Evolutionary conservation across 2,797 vertebrate genomes (phyloP).

Genomic region (Dendrocincla tyrannina): DNA sequence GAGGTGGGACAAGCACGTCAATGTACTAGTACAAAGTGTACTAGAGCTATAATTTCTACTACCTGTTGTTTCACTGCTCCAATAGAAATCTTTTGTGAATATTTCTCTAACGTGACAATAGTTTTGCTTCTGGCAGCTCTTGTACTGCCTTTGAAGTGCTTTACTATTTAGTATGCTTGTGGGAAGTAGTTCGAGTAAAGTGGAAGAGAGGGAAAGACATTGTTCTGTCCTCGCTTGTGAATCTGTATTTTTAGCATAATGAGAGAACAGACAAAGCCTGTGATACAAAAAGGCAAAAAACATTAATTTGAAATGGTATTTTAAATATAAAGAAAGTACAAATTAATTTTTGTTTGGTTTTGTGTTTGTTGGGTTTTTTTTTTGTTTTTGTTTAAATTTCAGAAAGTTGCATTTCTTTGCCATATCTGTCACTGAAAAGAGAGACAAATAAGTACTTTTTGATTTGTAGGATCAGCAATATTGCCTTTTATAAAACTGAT

Average conservation of each 20-base stretch:
- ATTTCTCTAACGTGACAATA: not conserved
- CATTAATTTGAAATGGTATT: not conserved
- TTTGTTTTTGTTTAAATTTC: not conserved
- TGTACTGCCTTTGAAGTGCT: not conserved
- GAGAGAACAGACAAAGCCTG: not conserved
- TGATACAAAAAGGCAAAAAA: not conserved
- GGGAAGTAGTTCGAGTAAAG: not conserved
- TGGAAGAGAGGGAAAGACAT: not conserved
- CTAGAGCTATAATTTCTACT: not conserved
- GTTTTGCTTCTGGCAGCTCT: not conserved
- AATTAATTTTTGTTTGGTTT: not conserved
- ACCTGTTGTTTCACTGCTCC: not conserved
- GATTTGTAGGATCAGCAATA: not conserved
- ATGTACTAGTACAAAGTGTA: not conserved
- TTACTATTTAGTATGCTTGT: not conserved
- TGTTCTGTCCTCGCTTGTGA: not conserved
- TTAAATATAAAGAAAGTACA: not conserved
- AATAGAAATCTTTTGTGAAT: not conserved
- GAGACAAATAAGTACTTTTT: not conserved
- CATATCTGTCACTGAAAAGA: not conserved
- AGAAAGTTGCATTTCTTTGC: not conserved
- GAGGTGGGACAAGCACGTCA: not conserved
- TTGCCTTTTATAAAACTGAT: not conserved
- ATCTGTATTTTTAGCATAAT: not conserved
- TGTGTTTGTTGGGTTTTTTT: too few species aligned